Base-by-base conservation (phyloP, 1,140 invertebrate species). In the Brachionus manjavacas region DNA sequence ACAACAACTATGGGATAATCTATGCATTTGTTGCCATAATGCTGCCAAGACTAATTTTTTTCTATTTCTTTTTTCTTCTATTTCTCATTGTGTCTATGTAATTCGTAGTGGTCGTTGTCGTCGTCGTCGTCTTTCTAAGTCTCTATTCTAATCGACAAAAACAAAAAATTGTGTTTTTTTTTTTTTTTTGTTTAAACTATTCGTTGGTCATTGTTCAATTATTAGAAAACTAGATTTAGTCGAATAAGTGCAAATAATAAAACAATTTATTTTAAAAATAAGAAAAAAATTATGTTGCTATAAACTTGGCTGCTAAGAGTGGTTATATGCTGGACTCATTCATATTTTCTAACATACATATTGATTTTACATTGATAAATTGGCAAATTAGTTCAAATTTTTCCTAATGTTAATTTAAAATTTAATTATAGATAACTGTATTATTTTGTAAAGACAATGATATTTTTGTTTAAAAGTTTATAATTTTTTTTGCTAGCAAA, bases 1-100 rank as follows among this genome's bases (percentile, higher is more conserved):
- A 72, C 23, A 72, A 43, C 16, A 72, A 72, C 68, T 72, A 72
- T 16, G 39, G 68, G 68, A 72, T 72, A 72, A 72, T 72, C 68
- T 72, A 41, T 39, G 68, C 52, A 60, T 25, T 72, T 68, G 16
- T 72, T 72, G 35, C 14, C 68, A 72, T 20, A 41, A 72, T 16
- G 41, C 68, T 72, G 31, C 66, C 31, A 68, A 31, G 16, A 39
- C 66, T 68, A 41, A 16, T 11, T 41, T 41, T 16, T 8, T 8
- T 20, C 9, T 9, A 16, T 11, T 41, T 41, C 8, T 8, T 8
- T 20, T 20, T 9, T 23, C n/a, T 20, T 60, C 52, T 60, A 23
- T 25, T 16, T 60, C 52, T 60, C 52, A 60, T 60, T 60, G 6
- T 6, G 52, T 60, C 52, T 60, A 60, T 60, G 20, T 20, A 9